Percentiles rank a stretch among this genome's conserved stretches.
Conservation (phyloP, 2,113 vertebrate genomes). For the Tyto alba region DNA sequence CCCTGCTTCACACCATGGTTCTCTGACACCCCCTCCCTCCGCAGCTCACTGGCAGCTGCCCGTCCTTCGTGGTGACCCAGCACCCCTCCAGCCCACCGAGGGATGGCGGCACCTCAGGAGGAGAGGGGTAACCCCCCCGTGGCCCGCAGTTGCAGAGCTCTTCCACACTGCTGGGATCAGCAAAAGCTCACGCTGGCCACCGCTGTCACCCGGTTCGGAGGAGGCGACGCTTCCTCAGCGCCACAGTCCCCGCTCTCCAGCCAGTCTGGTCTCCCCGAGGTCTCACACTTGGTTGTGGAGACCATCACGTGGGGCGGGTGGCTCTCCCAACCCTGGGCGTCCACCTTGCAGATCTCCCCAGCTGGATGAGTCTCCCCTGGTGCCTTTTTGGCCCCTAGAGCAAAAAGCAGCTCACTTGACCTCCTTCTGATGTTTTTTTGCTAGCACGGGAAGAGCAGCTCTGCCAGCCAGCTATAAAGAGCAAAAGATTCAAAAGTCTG, state of each 20-base stretch:
- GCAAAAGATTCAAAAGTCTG: neutral
- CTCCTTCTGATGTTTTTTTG: neutral
- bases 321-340: neutral
- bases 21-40: neutral
- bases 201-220: neutral
- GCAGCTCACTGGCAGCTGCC: neutral
- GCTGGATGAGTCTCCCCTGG: neutral
- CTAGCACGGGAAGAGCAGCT: neutral
- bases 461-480: neutral
- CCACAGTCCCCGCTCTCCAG: neutral
- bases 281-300: neutral
- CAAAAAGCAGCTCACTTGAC: neutral
- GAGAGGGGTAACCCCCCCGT: neutral
- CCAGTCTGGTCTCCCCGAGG: neutral
- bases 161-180: neutral
- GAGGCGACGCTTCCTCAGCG: neutral
- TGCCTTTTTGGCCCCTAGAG: neutral
- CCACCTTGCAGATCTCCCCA: neutral
- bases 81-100: neutral
- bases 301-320: neutral
- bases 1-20: neutral
- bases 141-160: neutral
- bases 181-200: neutral
- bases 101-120: neutral
- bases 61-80: neutral